phyloP scores from a whole-genome alignment of 2,888 invertebrate genomes.

The Gortyna flavago region DNA sequence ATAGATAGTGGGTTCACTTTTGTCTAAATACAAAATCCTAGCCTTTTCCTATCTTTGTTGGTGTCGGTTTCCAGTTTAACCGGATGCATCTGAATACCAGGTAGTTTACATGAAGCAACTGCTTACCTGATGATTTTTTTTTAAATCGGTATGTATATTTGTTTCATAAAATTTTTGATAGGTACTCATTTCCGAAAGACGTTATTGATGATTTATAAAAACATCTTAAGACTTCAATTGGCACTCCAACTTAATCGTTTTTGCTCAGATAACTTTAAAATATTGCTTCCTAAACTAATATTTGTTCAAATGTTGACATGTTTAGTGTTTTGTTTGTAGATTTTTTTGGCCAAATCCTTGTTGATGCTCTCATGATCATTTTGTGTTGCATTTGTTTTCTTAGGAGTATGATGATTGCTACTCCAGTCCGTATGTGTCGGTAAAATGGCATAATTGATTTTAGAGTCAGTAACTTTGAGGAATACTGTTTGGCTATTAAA shows the following conservation, averaged over 20 bases:
- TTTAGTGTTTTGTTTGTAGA: slow-evolving; percentile 58
- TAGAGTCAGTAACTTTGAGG: too few relatives aligned
- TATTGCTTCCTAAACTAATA: slow-evolving; percentile 58
- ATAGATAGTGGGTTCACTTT: not conserved
- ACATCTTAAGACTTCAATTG: slow-evolving; percentile 35
- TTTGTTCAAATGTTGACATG: slow-evolving; percentile 48
- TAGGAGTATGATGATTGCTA: not conserved
- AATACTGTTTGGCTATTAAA: too few relatives aligned
- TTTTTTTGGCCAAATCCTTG: slow-evolving; percentile 14
- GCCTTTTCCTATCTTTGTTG: not conserved
- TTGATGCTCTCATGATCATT: slow-evolving; percentile 7
- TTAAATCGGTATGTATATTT: too few relatives aligned
- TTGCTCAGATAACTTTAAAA: slow-evolving; percentile 32
- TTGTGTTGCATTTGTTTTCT: slow-evolving; percentile 16
- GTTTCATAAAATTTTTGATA: not conserved
- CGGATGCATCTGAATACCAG: not conserved
- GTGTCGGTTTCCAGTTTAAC: not conserved
- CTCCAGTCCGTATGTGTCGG: not conserved
- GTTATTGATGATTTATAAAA: slow-evolving; percentile 27
- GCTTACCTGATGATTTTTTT: too few relatives aligned
- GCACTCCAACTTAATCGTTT: slow-evolving; percentile 29
- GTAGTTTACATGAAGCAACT: too few relatives aligned
- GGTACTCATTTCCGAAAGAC: slow-evolving; percentile 35
- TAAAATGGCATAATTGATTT: slow-evolving; percentile 3
- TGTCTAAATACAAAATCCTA: not conserved